A percentile compares a stretch with the other conserved stretches of the same genome.
phyloP scores from a whole-genome alignment of 2,113 vertebrate species.

The Capreolus pygargus region DNA sequence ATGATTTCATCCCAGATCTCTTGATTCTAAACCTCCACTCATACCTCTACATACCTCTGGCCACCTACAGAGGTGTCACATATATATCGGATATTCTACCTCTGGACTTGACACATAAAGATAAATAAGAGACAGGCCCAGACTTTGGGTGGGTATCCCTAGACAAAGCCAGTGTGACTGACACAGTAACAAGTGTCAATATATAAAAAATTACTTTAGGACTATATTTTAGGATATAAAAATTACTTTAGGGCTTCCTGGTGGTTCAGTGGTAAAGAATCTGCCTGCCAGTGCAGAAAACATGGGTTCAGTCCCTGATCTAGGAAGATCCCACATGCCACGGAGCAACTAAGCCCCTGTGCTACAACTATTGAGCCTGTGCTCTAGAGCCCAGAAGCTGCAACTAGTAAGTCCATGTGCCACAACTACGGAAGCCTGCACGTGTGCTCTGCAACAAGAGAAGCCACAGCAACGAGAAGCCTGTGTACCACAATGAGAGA shows the following conservation, averaged over 20 bases:
- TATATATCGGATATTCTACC: neutral
- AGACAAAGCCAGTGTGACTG: neutral
- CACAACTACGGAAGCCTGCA: neutral
- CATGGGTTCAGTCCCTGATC: neutral
- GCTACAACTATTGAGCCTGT: neutral
- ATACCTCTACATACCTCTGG: neutral
- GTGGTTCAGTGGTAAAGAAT: neutral
- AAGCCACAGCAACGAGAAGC: neutral
- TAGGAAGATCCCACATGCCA: neutral
- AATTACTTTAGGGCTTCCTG: neutral
- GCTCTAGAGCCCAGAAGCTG: neutral
- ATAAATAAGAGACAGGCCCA: slow-evolving; percentile 1
- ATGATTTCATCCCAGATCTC: neutral
- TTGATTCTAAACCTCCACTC: neutral
- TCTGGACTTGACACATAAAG: neutral
- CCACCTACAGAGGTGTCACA: neutral
- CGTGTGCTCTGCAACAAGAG: neutral
- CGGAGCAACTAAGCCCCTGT: neutral
- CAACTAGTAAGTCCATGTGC: neutral
- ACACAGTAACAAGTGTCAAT: neutral
- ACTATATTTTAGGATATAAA: neutral
- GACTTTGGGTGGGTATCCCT: neutral
- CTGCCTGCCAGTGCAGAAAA: neutral
- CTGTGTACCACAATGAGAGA: fast-evolving
- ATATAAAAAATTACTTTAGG: neutral